Base-by-base conservation (phyloP, 2,888 invertebrate species). In the Oxycera nigricornis region DNA sequence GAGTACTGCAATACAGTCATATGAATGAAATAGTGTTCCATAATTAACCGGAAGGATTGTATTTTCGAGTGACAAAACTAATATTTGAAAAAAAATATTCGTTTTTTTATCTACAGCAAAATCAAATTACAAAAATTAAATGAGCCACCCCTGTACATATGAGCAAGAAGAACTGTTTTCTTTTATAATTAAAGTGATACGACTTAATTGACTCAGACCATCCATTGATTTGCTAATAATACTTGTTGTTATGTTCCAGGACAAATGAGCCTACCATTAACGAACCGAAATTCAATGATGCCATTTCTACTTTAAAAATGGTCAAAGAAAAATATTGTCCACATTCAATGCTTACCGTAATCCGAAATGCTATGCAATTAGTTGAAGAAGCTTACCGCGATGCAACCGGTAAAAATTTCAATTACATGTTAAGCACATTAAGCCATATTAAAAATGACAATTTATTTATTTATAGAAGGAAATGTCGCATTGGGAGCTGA, bases 251-350 rank as follows among this genome's bases (percentile, higher is more conserved):
- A 55, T 24, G 20, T 65, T 65, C 31, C 11, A 72, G 72, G 11
- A 59, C 72, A 24, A 55, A 70, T 20, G 35, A 73, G 24, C 65
- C 79, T 35, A 82, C 85, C 26, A 81, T 84, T 41, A 78, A 80
- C 65, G 81, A 82, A 70, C 75, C 78, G 2, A 76, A 78, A 65
- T 85, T 85, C 76, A 76, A 80, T 30, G 81, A 80, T 17, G 84
- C 85, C 0, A 81, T 84, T 73, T 78, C 79, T 59, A 82, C 80
- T 35, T 76, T 86, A 1, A 82, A 84, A 74, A 82, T 84, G 76
- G 78, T 86, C 46, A 82, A 83, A 76, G 82, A 85, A 75, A 84
- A 85, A 74, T 85, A 82, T 76, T 85, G 84, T 74, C 85, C 85
- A 31, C 82, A 83, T 78, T 82, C 82, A 50, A 85, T 86, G 85